These are phyloP conservation scores for Marasmarcha lunaedactyla DNA, from an alignment of 2,888 invertebrate species.

Conservation along the genomic window DNA sequence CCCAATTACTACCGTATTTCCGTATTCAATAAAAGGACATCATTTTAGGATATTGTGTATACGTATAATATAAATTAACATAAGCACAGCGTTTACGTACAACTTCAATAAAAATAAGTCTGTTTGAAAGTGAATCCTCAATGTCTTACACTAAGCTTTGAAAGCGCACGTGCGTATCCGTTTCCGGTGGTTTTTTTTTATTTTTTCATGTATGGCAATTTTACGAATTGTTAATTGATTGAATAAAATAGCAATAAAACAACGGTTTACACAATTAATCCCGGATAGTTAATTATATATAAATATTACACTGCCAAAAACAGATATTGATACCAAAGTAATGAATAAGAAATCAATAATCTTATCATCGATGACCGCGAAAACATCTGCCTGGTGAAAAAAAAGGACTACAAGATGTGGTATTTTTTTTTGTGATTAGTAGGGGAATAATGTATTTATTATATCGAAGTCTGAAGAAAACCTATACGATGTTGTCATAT, in stretches of 20 bases:
- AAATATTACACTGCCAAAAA: neutral
- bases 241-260: conserved; percentile 1
- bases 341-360: neutral
- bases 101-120: no score
- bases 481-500: no score
- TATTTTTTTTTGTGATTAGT: no score
- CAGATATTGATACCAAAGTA: no score
- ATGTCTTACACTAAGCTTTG: neutral
- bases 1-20: no score
- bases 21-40: no score
- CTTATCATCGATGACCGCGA: neutral
- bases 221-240: neutral
- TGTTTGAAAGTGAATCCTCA: neutral
- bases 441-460: no score
- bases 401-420: neutral
- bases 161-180: conserved; percentile 21
- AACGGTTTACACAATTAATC: neutral
- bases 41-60: no score
- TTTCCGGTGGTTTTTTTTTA: conserved; percentile 8
- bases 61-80: no score
- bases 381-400: conserved; percentile 1
- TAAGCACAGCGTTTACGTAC: no score
- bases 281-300: neutral
- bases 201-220: neutral
- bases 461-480: no score